Percentiles rank a stretch among this genome's conserved stretches.
Evolutionary conservation across 2,113 vertebrate species (phyloP).

Genomic region (Leucopternis melanops): DNA sequence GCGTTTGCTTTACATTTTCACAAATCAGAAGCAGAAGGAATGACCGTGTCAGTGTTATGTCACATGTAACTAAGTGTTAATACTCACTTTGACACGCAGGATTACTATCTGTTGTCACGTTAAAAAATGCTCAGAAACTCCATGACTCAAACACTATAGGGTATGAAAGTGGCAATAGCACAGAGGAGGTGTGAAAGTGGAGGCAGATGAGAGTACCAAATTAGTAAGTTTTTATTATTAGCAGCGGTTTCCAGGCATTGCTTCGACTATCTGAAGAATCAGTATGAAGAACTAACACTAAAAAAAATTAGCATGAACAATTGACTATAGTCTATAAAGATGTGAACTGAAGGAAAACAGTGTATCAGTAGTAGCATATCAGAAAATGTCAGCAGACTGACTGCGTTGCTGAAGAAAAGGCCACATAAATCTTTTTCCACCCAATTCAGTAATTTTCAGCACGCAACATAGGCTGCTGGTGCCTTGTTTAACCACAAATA

Average conservation of each 20-base stretch:
- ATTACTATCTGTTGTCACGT: not conserved
- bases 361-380: not conserved
- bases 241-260: not conserved
- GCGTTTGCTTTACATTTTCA: not conserved
- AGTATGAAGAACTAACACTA: not conserved
- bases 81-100: not conserved
- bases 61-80: not conserved
- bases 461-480: not conserved
- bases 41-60: not conserved
- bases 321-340: not conserved
- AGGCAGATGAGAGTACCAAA: not conserved
- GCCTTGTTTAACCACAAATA: not conserved
- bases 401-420: not conserved
- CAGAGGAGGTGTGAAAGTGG: not conserved
- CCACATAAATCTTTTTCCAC: not conserved
- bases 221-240: slow-evolving; percentile 38
- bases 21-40: not conserved
- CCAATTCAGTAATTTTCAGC: not conserved
- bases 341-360: not conserved
- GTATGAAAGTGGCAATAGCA: not conserved
- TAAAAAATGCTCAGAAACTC: not conserved
- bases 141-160: not conserved
- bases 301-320: not conserved
- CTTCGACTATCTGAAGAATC: not conserved
- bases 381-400: not conserved